A percentile compares a stretch with the other conserved stretches of the same genome.
These are phyloP conservation scores for Hemiscyllium ocellatum DNA, from an alignment of 2,113 vertebrate species.

Conservation along the genomic window DNA sequence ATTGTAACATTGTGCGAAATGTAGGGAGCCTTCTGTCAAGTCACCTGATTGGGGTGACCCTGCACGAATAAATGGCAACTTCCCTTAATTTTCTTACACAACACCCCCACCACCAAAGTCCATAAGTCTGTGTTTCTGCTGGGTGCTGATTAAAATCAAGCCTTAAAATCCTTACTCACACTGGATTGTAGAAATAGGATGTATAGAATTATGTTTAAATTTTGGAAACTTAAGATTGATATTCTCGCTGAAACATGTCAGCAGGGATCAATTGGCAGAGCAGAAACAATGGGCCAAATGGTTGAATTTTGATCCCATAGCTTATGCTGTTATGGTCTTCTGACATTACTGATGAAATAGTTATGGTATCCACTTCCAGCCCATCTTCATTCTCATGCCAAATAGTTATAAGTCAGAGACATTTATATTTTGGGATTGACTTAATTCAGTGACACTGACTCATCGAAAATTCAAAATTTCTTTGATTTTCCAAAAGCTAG, in stretches of 20 bases:
- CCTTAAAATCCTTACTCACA: neutral
- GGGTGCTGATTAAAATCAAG: neutral
- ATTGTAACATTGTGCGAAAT: neutral
- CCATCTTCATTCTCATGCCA: neutral
- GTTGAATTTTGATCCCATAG: too few species aligned
- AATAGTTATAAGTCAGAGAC: neutral
- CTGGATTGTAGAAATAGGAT: neutral
- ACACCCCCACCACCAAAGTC: too few species aligned
- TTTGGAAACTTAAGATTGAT: neutral
- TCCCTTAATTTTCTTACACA: neutral
- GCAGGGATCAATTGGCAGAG: too few species aligned
- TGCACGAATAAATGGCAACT: neutral
- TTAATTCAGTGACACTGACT: neutral
- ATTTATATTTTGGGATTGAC: neutral
- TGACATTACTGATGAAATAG: neutral
- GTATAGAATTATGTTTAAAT: neutral
- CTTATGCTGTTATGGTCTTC: too few species aligned
- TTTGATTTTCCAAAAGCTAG: neutral
- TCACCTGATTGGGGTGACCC: neutral
- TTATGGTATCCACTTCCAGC: neutral
- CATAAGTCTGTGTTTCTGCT: too few species aligned
- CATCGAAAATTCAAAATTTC: neutral
- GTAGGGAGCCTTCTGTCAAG: neutral
- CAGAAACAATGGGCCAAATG: too few species aligned
- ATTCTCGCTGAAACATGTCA: too few species aligned